Conservation (phyloP, 1,140 invertebrate species). For the Temnothorax curvispinosus region DNA sequence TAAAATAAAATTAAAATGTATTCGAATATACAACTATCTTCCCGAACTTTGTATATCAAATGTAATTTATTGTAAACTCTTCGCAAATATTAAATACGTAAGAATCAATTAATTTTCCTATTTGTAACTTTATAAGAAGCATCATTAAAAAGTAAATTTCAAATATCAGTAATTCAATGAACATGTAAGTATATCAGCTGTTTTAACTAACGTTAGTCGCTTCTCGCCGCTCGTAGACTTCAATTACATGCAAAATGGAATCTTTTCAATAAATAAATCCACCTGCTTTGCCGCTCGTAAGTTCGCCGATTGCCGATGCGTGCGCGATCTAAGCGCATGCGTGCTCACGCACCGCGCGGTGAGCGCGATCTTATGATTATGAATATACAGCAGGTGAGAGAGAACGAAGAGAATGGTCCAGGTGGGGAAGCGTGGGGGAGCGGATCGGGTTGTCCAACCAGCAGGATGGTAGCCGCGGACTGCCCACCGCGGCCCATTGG, state of each 20-base stretch:
- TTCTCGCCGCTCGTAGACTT: neutral
- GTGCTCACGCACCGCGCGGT: conserved; percentile 42
- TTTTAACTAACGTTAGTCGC: neutral
- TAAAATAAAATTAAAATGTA: neutral
- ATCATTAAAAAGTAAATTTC: neutral
- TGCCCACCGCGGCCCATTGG: conserved; percentile 84
- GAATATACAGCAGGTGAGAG: conserved; percentile 71
- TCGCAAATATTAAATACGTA: neutral
- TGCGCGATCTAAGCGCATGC: conserved; percentile 44
- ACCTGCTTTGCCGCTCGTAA: neutral
- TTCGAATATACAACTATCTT: neutral
- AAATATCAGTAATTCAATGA: neutral
- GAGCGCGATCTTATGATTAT: conserved; percentile 71
- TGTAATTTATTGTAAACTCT: neutral
- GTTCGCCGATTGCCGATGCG: neutral
- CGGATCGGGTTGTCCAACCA: conserved; percentile 81
- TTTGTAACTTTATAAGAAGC: neutral
- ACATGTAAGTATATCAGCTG: neutral
- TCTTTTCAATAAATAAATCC: conserved; percentile 24
- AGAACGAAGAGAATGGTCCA: conserved; percentile 70
- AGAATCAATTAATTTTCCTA: neutral
- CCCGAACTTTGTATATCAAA: neutral
- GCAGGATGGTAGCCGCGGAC: conserved; percentile 80
- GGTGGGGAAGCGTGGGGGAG: conserved; percentile 73
- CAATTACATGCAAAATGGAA: neutral